These are phyloP conservation scores for Polydrusus cervinus DNA, from an alignment of 2,888 invertebrate species.

Conservation along the genomic window DNA sequence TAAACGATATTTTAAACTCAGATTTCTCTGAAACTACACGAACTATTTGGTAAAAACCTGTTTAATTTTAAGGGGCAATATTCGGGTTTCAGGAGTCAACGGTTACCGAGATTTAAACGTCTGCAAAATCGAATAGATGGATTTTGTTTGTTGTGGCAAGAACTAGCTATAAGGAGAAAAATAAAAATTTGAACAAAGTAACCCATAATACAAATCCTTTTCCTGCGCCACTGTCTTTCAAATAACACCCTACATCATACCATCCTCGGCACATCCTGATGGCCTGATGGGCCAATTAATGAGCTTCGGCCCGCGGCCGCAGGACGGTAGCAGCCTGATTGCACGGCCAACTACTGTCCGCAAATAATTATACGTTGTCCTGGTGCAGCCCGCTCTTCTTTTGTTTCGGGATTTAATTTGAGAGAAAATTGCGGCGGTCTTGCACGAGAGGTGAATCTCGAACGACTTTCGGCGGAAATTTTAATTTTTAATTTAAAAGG, in stretches of 20 bases:
- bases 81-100: too few species aligned
- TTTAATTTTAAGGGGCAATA: too few species aligned
- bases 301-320: conserved; percentile 46
- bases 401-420: conserved; percentile 56
- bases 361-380: conserved; percentile 54
- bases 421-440: conserved; percentile 46
- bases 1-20: too few species aligned
- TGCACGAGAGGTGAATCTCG: conserved; percentile 49
- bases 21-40: too few species aligned
- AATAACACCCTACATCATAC: conserved; percentile 42
- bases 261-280: conserved; percentile 42
- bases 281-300: conserved; percentile 53
- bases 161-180: too few species aligned
- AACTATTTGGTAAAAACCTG: too few species aligned
- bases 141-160: too few species aligned
- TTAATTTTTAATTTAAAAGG: conserved; percentile 46
- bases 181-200: too few species aligned
- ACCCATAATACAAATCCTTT: too few species aligned
- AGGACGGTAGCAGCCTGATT: conserved; percentile 56
- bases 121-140: too few species aligned
- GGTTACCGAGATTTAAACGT: too few species aligned
- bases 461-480: conserved; percentile 38
- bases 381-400: conserved; percentile 52
- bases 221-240: conserved; percentile 29
- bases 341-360: conserved; percentile 67